These are phyloP conservation scores for Tangachromis dhanisi DNA, from an alignment of 2,113 vertebrate species.

Conservation along the genomic window DNA sequence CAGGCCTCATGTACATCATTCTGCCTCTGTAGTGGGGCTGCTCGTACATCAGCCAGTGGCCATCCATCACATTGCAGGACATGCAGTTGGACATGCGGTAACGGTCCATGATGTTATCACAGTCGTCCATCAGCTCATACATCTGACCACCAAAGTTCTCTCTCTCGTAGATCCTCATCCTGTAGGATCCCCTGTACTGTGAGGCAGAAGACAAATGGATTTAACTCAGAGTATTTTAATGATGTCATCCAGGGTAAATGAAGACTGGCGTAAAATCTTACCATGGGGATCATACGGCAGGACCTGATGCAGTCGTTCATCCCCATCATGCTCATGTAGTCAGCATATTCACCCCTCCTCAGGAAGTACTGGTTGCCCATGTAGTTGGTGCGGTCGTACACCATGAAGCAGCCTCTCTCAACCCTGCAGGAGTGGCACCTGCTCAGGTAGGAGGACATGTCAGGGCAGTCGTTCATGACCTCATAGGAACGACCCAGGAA, in stretches of 20 bases:
- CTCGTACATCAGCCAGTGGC: constrained; percentile 74
- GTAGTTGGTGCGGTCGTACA: constrained; percentile 58
- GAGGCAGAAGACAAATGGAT: background rate
- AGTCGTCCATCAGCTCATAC: constrained; percentile 69
- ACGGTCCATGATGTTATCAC: constrained; percentile 62
- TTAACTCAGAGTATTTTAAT: background rate
- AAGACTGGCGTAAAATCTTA: background rate
- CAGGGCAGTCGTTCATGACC: constrained; percentile 64
- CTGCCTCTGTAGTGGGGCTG: constrained; percentile 64
- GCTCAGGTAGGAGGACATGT: constrained; percentile 64
- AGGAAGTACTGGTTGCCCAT: constrained; percentile 64
- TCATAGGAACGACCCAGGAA: constrained; percentile 70
- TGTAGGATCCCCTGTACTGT: constrained; percentile 64
- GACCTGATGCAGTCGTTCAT: constrained; percentile 59
- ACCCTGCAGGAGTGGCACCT: constrained; percentile 59
- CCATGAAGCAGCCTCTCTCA: constrained; percentile 67
- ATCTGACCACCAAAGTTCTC: constrained; percentile 72
- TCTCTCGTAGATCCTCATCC: constrained; percentile 72
- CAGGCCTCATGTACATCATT: constrained; percentile 64
- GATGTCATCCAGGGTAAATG: background rate
- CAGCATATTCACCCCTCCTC: constrained; percentile 59
- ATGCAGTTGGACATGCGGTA: constrained; percentile 68
- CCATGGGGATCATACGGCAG: constrained; percentile 65
- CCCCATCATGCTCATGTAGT: constrained; percentile 64
- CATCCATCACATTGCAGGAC: constrained; percentile 75